Evolutionary conservation across 1,140 invertebrate genomes (phyloP).

Genomic region (Antheraea pernyi): DNA sequence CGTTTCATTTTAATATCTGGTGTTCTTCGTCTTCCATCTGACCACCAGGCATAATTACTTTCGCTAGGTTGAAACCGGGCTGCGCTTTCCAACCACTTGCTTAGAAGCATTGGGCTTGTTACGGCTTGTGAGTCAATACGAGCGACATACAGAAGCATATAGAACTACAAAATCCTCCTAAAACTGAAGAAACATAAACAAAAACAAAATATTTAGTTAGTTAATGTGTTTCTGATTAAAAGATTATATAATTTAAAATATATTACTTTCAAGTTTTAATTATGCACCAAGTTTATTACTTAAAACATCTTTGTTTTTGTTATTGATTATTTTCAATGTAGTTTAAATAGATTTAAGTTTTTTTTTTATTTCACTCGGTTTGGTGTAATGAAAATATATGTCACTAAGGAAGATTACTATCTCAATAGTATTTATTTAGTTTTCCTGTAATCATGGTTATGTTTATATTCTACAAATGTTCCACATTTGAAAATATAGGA

Average conservation of each 20-base stretch:
- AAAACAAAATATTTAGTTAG: neutral
- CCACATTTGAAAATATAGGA: no score
- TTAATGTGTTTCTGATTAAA: neutral
- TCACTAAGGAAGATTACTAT: no score
- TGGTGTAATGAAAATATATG: no score
- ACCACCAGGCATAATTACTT: slow-evolving; percentile 84
- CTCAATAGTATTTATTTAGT: no score
- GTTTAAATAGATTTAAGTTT: no score
- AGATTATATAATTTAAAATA: neutral
- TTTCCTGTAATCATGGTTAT: no score
- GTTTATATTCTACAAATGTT: no score
- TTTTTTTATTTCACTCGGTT: no score
- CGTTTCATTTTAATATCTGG: slow-evolving; percentile 41
- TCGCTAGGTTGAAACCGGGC: slow-evolving; percentile 83
- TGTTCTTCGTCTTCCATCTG: slow-evolving; percentile 56
- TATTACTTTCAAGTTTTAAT: no score
- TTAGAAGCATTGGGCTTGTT: slow-evolving; percentile 79
- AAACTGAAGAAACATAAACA: slow-evolving; percentile 10
- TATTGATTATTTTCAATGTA: no score
- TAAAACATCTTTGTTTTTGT: no score
- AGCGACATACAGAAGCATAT: slow-evolving; percentile 72
- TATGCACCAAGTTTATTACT: no score
- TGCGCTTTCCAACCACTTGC: slow-evolving; percentile 85
- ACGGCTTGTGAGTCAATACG: slow-evolving; percentile 47
- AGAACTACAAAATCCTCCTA: slow-evolving; percentile 43